Base-by-base conservation (phyloP, 2,113 vertebrate species). In the Podarcis cretensis region DNA sequence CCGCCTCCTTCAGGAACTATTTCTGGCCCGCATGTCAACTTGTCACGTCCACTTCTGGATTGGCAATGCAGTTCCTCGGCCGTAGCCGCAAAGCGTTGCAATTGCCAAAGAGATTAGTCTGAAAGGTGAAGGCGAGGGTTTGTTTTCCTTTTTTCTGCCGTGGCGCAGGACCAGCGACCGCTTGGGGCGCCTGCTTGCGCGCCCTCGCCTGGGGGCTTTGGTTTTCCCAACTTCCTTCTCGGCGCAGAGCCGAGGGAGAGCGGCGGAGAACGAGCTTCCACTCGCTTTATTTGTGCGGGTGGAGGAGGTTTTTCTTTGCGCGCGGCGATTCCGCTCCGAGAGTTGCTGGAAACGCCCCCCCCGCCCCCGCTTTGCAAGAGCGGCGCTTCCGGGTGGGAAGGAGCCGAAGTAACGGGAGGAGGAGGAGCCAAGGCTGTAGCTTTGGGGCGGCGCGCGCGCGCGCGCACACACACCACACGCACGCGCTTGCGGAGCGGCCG, bases 21-120 rank as follows among this genome's bases (percentile, higher is more conserved):
- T 12, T 1, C 68, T 5, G 13, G 48, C 14, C 63, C 7, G n/a
- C 2, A 6, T 37, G n/a, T 37, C 78, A 65, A 40, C 48, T 78
- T 63, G 73, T 90, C 85, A 59, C 85, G 43, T 83, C 73, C 89
- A n/a, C 84, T 66, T 85, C 6, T 20, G 9, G 27, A 40, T 77
- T 69, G 35, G 87, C 71, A 20, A 75, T 6, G 69, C 86, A 71
- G 43, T 32, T 87, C 59, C 77, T 48, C 35, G n/a, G 18, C 54
- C 73, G 6, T 66, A 37, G 79, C 63, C 13, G 1, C 57, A 20
- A 0, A 74, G 37, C 4, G 1, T 12, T 37, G 80, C n/a, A 27
- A 6, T 16, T 48, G 80, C n/a, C 27, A 78, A 65, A n/a, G 0
- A 20, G 9, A 40, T 23, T 54, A 75, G 83, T 86, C 12, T 40